Percentiles rank a stretch among this genome's conserved stretches.
Evolutionary conservation across 2,113 vertebrate genomes (phyloP).

Genomic region (Phasianus colchicus): DNA sequence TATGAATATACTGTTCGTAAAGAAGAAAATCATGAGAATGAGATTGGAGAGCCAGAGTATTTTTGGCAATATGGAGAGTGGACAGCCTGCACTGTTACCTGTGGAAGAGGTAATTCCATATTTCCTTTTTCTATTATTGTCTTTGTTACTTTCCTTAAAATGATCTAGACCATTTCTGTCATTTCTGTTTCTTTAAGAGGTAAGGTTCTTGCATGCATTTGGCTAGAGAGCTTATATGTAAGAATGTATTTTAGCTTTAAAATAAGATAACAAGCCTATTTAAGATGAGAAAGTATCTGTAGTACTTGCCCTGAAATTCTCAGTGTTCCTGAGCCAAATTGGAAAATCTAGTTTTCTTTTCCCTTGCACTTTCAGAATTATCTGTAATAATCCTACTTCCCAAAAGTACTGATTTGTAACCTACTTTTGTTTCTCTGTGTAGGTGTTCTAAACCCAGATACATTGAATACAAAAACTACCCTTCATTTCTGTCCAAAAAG

Average conservation of each 20-base stretch:
- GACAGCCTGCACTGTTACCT: constrained; percentile 93
- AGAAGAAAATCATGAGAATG: constrained; percentile 82
- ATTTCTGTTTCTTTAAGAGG: not conserved
- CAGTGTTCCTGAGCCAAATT: not conserved
- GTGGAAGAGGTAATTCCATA: constrained; percentile 85
- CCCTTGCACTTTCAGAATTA: fast-evolving
- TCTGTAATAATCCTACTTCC: not conserved
- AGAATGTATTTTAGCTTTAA: not conserved
- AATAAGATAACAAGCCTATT: not conserved
- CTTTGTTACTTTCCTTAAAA: not conserved
- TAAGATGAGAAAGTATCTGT: not conserved
- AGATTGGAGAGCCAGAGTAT: constrained; percentile 84
- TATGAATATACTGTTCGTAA: constrained; percentile 93
- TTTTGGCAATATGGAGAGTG: constrained; percentile 91
- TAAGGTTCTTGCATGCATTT: not conserved
- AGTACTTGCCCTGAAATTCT: not conserved
- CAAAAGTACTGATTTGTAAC: not conserved
- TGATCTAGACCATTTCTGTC: not conserved
- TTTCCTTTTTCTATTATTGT: not conserved
- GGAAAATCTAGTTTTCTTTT: not conserved
- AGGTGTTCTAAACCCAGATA: not conserved
- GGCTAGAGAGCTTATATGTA: not conserved
- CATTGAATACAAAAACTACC: not conserved
- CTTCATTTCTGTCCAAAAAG: not conserved
- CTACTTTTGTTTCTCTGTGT: not conserved